phyloP scores from a whole-genome alignment of 2,888 invertebrate species.

The Cheilosia urbana region DNA sequence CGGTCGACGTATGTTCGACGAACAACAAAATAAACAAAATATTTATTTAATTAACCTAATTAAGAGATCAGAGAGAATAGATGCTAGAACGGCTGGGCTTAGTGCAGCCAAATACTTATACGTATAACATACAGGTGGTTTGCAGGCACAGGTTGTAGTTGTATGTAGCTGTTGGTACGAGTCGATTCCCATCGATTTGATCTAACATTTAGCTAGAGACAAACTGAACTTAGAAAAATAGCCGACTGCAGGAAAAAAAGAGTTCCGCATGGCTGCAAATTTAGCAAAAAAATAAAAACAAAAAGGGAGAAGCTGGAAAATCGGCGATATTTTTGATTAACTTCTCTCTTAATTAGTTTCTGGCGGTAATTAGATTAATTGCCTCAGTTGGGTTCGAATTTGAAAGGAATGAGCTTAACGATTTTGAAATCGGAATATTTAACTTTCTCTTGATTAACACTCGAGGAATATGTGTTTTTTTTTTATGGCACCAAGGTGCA shows the following conservation, averaged over 20 bases:
- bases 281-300: neutral
- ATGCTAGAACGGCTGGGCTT: slow-evolving; percentile 43
- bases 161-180: no score
- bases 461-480: neutral
- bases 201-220: slow-evolving; percentile 50
- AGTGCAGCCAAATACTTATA: slow-evolving; percentile 20
- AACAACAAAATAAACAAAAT: slow-evolving; percentile 70
- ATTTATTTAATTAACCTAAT: slow-evolving; percentile 75
- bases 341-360: slow-evolving; percentile 31
- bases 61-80: slow-evolving; percentile 66
- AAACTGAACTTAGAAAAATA: slow-evolving; percentile 12
- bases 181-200: slow-evolving; percentile 38
- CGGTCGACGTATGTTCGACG: slow-evolving; percentile 26
- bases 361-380: slow-evolving; percentile 47
- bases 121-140: neutral
- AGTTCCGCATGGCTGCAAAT: slow-evolving; percentile 25
- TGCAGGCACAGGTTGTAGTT: slow-evolving; percentile 1
- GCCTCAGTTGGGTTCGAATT: slow-evolving; percentile 3
- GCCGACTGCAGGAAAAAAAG: slow-evolving; percentile 7
- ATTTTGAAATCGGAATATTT: neutral
- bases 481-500: neutral
- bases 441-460: slow-evolving; percentile 1
- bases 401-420: slow-evolving; percentile 21
- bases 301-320: slow-evolving; percentile 8
- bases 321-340: slow-evolving; percentile 22